phyloP scores from a whole-genome alignment of 1,140 invertebrate species.

The Eriocheir sinensis region DNA sequence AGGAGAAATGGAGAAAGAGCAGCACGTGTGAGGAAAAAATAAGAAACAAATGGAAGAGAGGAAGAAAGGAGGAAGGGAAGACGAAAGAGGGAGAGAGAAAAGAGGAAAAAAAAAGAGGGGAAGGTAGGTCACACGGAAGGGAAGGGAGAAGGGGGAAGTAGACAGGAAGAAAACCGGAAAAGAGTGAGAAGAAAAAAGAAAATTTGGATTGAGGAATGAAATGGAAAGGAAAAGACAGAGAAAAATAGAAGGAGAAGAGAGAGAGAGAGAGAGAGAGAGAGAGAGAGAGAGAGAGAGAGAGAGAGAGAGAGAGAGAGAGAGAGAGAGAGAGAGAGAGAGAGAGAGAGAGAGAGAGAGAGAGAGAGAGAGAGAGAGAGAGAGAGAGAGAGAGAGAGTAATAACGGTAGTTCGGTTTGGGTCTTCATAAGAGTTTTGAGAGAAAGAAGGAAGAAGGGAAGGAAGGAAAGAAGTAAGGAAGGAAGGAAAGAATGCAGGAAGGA shows the following conservation, averaged over 20 bases:
- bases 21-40: too few relatives aligned
- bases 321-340: neutral
- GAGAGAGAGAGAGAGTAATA: neutral
- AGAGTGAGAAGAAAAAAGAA: too few relatives aligned
- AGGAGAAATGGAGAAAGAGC: too few relatives aligned
- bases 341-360: neutral
- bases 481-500: neutral
- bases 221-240: too few relatives aligned
- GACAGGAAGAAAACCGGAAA: neutral
- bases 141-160: too few relatives aligned
- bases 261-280: constrained; percentile 15
- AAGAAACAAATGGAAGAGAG: too few relatives aligned
- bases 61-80: too few relatives aligned
- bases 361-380: neutral
- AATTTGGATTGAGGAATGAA: too few relatives aligned
- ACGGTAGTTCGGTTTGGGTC: neutral
- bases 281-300: neutral
- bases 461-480: neutral
- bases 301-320: neutral
- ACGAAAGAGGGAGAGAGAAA: too few relatives aligned
- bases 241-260: too few relatives aligned
- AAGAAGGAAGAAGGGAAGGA: neutral
- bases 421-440: neutral
- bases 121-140: too few relatives aligned
- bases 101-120: too few relatives aligned